phyloP scores from a whole-genome alignment of 2,113 vertebrate species.

The Phaethornis superciliosus region DNA sequence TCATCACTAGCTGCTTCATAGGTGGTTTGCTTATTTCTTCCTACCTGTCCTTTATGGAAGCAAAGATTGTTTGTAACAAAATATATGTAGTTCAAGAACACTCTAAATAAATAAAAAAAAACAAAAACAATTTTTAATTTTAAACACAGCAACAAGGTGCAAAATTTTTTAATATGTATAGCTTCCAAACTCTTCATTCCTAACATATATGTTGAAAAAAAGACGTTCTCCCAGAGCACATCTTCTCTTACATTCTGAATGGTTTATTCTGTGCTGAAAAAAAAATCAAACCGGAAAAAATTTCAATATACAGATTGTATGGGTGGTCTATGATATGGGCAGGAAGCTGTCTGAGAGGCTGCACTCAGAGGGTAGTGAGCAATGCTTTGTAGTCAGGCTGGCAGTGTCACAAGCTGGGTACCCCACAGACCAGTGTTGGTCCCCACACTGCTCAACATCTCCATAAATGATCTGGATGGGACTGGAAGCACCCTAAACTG shows the following conservation, averaged over 20 bases:
- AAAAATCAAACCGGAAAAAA: neutral
- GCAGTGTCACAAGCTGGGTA: neutral
- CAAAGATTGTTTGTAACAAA: neutral
- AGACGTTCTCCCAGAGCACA: neutral
- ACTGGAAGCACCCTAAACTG: neutral
- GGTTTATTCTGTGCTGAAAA: neutral
- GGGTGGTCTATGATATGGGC: neutral
- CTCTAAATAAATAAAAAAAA: neutral
- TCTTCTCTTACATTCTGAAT: neutral
- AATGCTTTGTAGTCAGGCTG: neutral
- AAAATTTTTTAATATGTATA: neutral
- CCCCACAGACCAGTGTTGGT: neutral
- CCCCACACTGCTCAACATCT: fast-evolving
- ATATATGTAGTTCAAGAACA: neutral
- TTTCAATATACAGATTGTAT: neutral
- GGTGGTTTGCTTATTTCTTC: neutral
- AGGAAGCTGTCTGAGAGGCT: neutral
- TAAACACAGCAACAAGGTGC: neutral
- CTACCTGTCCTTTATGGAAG: neutral
- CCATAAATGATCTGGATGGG: neutral
- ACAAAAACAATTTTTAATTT: no score
- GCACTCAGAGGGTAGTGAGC: neutral
- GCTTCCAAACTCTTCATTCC: neutral
- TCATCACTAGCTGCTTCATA: neutral
- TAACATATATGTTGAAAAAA: neutral